Conservation (phyloP, 2,888 invertebrate genomes). For the Lasioglossum pauxillum region DNA sequence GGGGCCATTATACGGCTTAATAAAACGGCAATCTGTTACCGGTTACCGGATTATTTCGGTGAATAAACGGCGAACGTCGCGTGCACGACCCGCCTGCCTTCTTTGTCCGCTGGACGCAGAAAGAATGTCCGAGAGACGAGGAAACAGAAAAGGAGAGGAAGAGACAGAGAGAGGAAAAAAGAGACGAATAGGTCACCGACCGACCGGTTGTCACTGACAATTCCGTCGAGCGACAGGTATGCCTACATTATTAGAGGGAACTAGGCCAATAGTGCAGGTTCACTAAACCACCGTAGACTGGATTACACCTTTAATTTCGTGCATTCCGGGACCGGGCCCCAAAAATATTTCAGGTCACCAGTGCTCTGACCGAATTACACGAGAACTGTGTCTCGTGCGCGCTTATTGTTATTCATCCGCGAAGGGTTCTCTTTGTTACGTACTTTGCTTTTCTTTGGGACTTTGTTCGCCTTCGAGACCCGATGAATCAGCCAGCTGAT, state of each 20-base stretch:
- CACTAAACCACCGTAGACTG: conserved; percentile 59
- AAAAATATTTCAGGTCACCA: conserved; percentile 30
- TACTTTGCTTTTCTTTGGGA: not conserved
- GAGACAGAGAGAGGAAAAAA: conserved; percentile 18
- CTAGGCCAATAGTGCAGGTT: conserved; percentile 74
- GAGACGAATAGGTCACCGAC: conserved; percentile 64
- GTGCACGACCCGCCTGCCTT: conserved; percentile 51
- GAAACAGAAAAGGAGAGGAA: conserved; percentile 3
- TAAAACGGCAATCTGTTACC: conserved; percentile 65
- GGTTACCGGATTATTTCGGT: conserved; percentile 69
- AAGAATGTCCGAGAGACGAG: conserved; percentile 33
- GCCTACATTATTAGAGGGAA: conserved; percentile 59
- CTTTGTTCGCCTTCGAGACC: not conserved
- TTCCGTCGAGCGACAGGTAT: conserved; percentile 53
- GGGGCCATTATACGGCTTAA: conserved; percentile 33
- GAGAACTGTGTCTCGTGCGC: not conserved
- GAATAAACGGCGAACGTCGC: conserved; percentile 55
- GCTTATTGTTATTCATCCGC: conserved; percentile 9
- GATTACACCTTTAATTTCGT: conserved; percentile 60
- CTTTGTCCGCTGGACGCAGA: conserved; percentile 29
- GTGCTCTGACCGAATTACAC: conserved; percentile 52
- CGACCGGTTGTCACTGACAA: conserved; percentile 68
- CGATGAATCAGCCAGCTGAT: conserved; percentile 29
- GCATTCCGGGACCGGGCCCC: conserved; percentile 19
- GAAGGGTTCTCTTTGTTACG: not conserved